A percentile compares a stretch with the other conserved stretches of the same genome.
These are phyloP conservation scores for Drosophila trapezifrons DNA, from an alignment of 1,140 invertebrate species.

Conservation along the genomic window DNA sequence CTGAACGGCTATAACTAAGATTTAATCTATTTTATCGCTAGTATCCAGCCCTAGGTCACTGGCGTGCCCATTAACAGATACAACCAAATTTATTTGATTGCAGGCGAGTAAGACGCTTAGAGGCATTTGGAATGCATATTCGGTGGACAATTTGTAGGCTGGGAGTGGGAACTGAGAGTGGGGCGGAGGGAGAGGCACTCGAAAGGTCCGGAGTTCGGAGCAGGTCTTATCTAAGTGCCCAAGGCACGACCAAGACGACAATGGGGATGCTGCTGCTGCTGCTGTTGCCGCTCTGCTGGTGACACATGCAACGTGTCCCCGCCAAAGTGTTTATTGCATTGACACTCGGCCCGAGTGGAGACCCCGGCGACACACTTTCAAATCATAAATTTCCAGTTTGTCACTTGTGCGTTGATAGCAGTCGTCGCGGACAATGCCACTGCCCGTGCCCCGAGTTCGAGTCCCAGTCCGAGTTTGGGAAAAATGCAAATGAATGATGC, in stretches of 20 bases:
- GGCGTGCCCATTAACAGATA: constrained; percentile 48
- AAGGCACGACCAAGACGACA: constrained; percentile 64
- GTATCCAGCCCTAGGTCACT: constrained; percentile 38
- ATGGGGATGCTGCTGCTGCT: constrained; percentile 25
- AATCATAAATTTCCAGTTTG: constrained; percentile 81
- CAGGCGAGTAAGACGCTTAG: constrained; percentile 65
- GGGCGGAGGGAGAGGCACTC: constrained; percentile 12
- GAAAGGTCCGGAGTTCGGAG: constrained; percentile 17
- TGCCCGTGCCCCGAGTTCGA: background rate
- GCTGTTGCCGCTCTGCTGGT: too few relatives aligned
- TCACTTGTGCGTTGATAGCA: constrained; percentile 73
- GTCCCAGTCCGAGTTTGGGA: constrained; percentile 8
- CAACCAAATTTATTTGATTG: constrained; percentile 72
- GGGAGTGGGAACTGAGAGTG: background rate
- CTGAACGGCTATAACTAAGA: background rate
- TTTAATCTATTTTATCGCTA: background rate
- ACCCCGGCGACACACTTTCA: constrained; percentile 69
- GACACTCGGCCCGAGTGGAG: constrained; percentile 60
- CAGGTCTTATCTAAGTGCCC: constrained; percentile 68
- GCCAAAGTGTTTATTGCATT: constrained; percentile 77
- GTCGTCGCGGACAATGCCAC: constrained; percentile 22
- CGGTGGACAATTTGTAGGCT: constrained; percentile 71
- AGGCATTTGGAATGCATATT: constrained; percentile 55
- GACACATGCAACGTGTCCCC: constrained; percentile 70
- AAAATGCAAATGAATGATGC: constrained; percentile 79